Base-by-base conservation (phyloP, 2,797 vertebrate genomes). In the Varecia variegata region DNA sequence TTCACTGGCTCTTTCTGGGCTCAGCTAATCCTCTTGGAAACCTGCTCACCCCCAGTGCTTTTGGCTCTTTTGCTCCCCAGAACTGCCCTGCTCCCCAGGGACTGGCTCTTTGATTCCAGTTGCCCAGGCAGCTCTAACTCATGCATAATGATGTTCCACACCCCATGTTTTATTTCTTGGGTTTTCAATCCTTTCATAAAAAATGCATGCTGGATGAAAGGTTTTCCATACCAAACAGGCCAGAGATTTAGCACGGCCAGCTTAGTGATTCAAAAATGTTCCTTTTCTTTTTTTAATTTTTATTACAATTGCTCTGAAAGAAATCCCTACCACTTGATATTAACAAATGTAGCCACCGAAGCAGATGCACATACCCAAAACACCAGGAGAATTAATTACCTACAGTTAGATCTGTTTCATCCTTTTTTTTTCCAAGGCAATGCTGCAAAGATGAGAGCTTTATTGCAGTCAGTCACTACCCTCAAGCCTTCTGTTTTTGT, bases 171-270 rank as follows among this genome's bases (percentile, higher is more conserved):
- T 17, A 71, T 81, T 82, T 90, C 96, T 73, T 76, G 56, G 0
- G 10, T 83, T 60, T 91, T 71, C 95, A 95, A 82, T 92, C 89
- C 96, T 62, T 95, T 97, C 97, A 97, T 98, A 76, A 98, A 97
- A 98, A 91, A 97, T 96, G 93, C 79, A 97, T 96, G 87, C 60
- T 3, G 32, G 95, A 94, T 92, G 97, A 97, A 98, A 97, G 97
- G 92, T 97, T 98, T 98, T 96, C 96, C 96, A 96, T 97, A 96
- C 97, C 95, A 98, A 98, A 98, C 93, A 97, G 96, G 96, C 40
- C 83, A 1, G 25, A 97, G 98, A 97, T 96, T 97, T 95, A 95
- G 84, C 76, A 81, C 30, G 47, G 84, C 91, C 82, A 93, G 97
- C 88, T 97, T 96, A 95, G 93, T 89, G 62, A 73, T 96, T 97